Evolutionary conservation across 1,140 invertebrate species (phyloP), one percentile per base, ranked within the genome.

Genomic region (Cyclargus thomasi): DNA sequence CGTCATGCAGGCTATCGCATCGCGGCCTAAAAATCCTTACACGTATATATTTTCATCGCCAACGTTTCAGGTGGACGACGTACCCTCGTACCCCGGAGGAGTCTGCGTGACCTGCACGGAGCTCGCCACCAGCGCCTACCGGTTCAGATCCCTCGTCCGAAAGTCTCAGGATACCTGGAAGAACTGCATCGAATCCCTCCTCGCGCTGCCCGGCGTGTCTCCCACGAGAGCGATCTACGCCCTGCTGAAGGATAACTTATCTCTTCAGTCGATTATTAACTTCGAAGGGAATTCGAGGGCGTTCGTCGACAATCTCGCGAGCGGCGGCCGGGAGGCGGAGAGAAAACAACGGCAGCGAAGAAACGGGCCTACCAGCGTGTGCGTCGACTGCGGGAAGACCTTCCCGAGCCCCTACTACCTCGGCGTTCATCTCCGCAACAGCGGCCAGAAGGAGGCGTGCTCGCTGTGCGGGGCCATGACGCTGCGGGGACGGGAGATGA

Each of bases 381-480:
- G 90, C 63, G 74, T 75, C 0, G 85, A 85, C 17, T 91, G 90
- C 53, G 87, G 86, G 0, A 91, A 91, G 70, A 64, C 68, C 1
- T 91, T 91, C 66, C 68, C 71, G 1, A 91, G 84, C 57, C 81
- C 86, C 0, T 80, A 88, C 17, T 89, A 81, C 68, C 73, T 90
- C 7, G 87, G 83, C 65, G 71, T 82, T 53, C 90, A 91, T 70
- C 70, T 91, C 17, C 79, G 79, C 23, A 88, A 90, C 66, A 88
- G 86, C 63, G 82, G 81, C 0, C 81, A 82, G 59, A 87, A 85
- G 39, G 85, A 87, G 68, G 82, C 83, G 0, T 90, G 87, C 57
- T 67, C 75, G 23, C 57, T 73, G 0, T 90, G 87, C 14, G 85
- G 85, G 0, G 64, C 62, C 0, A 77, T 90, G 22, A 16, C 80